Conservation (phyloP, 2,888 invertebrate species). For the Pheosia gnoma region DNA sequence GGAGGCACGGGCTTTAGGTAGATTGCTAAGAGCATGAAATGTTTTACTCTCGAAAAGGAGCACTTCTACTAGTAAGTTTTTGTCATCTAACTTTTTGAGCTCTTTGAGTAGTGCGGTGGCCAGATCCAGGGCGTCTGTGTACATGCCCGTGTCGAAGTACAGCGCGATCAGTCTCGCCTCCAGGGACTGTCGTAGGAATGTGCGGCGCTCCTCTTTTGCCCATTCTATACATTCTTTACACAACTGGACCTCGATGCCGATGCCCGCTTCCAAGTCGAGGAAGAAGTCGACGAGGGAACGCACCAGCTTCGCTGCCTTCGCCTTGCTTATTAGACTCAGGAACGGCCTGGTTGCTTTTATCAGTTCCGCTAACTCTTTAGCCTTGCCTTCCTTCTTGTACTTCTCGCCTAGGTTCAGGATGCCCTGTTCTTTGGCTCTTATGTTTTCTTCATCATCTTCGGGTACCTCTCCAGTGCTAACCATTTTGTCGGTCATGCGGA, state of each 20-base stretch:
- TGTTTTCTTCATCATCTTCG: conserved; percentile 94
- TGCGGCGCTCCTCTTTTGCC: conserved; percentile 99
- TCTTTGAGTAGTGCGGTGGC: conserved; percentile 96
- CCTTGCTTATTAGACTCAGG: conserved; percentile 97
- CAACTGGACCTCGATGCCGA: conserved; percentile 96
- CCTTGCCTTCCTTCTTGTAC: conserved; percentile 96
- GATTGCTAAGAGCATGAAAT: conserved; percentile 98
- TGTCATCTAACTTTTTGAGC: conserved; percentile 99
- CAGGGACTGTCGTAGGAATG: conserved; percentile 97
- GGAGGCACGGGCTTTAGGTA: conserved; percentile 98
- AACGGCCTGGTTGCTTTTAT: conserved; percentile 98
- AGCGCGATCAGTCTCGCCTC: conserved; percentile 97
- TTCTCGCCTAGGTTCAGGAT: conserved; percentile 96
- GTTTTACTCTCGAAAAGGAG: conserved; percentile 99
- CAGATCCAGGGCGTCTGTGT: conserved; percentile 92
- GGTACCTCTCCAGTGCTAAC: conserved; percentile 90
- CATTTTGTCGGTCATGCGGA: conserved; percentile 89
- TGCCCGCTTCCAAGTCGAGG: conserved; percentile 97
- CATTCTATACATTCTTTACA: conserved; percentile 99
- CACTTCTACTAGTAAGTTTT: conserved; percentile 98
- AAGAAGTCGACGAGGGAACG: conserved; percentile 98
- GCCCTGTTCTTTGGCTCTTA: conserved; percentile 96
- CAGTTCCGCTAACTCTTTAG: conserved; percentile 95
- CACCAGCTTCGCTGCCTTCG: conserved; percentile 99
- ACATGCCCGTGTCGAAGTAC: conserved; percentile 96